Base-by-base conservation (phyloP, 1,140 invertebrate species). In the Physella acuta region DNA sequence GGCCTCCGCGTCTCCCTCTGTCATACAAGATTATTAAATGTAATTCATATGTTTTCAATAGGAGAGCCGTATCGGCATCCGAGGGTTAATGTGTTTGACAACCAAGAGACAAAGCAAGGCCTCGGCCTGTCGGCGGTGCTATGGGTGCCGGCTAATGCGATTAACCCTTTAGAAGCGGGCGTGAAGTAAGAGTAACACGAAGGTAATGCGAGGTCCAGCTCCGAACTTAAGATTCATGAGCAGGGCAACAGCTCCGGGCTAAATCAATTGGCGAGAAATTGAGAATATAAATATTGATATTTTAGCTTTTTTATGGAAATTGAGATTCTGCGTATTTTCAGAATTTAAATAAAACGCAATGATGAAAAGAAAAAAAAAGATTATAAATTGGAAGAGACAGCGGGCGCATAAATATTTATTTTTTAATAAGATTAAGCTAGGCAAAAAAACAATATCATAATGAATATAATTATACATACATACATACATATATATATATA, bases 21-120 rank as follows among this genome's bases (percentile, higher is more conserved):
- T 74, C 73, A 74, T 71, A 74, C 73, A 71, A 72, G 73, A 71
- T 74, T 74, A 74, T 74, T 74, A 74, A 69, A 71, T 70, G 70
- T 74, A 71, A 74, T 74, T 74, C 73, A 74, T 74, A 74, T 71
- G 73, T 74, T 74, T 73, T 70, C 70, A 66, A 51, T 68, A 59
- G 66, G 53, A 44, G 60, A 17, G 59, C 66, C n/a, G n/a, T 64
- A 64, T 64, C 44, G 62, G 4, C 44, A 64, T 28, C 39, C 26
- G 30, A 33, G 62, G 62, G 62, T 51, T 53, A 53, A 51, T 64
- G 62, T 51, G 62, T 64, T 64, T 64, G 62, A 64, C 62, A 64
- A 53, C 62, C 16, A 24, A 36, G 59, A 61, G 59, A 39, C 37
- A 36, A 61, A 39, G 59, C 59, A 36, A 61, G 36, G 59, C 20